Base-by-base conservation (phyloP, 1,140 invertebrate genomes). In the Leguminivora glycinivorella region DNA sequence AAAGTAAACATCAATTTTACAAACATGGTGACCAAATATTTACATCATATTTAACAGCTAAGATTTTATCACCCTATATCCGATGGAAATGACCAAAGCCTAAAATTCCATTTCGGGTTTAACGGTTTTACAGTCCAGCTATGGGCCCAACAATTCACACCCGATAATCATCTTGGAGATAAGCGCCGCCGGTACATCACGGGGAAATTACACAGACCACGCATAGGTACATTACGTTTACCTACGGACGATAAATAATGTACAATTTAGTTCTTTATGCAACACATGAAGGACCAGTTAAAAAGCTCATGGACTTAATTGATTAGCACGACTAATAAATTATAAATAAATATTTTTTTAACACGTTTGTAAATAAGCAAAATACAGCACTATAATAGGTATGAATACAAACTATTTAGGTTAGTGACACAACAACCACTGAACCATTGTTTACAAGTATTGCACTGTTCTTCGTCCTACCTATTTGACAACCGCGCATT, bases 91-190 rank as follows among this genome's bases (percentile, higher is more conserved):
- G 7, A 31, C 7, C 12, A 63, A 63, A 17, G 17, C 34, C 58
- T 29, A 63, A 63, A 63, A 58, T 43, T 29, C 52, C 19, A 38
- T 60, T 72, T 31, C 43, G 24, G 40, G 14, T 63, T 69, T 63
- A 63, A 63, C 29, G 58, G 29, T 63, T 31, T 63, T 63, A 63
- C 79, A 82, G 77, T 83, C 81, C 79, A 82, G 74, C 72, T 84
- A 83, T 83, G 83, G 82, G 58, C 71, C 74, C 75, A 83, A 79
- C 85, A 85, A 88, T 90, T 90, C 83, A 90, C 88, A 90, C 88
- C 83, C 79, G 87, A 90, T 90, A 85, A 90, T 88, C 82, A 86
- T 87, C 84, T 84, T 75, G 70, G 75, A 83, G 82, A 89, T 87
- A 85, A 84, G 77, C 77, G 79, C 78, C 82, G 79, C 73, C 77